phyloP scores from a whole-genome alignment of 2,888 invertebrate genomes.

The Spatulosminthurus flaviceps region DNA sequence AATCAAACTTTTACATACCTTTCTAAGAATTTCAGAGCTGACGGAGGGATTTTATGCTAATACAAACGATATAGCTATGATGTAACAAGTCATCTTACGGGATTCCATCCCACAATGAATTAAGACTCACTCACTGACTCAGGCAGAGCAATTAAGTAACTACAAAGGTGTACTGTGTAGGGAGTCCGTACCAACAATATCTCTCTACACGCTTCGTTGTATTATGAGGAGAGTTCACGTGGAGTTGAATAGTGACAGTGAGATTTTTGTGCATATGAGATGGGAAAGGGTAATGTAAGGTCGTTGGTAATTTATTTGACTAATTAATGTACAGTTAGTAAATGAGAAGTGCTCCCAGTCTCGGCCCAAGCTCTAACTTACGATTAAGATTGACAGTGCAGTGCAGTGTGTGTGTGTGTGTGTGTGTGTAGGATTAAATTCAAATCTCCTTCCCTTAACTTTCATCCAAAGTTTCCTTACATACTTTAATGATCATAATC shows the following conservation, averaged over 20 bases:
- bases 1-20: too few species aligned
- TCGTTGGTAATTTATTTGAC: constrained; percentile 1
- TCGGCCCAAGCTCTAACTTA: neutral
- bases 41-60: too few species aligned
- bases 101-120: too few species aligned
- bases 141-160: too few species aligned
- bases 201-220: too few species aligned
- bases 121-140: too few species aligned
- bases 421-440: constrained; percentile 18
- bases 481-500: constrained; percentile 4
- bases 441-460: neutral
- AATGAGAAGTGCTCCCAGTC: constrained; percentile 2
- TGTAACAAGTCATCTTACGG: too few species aligned
- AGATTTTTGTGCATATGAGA: neutral
- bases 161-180: too few species aligned
- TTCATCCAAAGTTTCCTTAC: neutral
- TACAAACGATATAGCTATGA: too few species aligned
- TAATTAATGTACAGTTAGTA: constrained; percentile 18
- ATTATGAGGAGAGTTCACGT: neutral
- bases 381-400: neutral
- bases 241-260: constrained; percentile 3
- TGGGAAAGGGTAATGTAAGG: neutral
- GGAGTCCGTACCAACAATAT: too few species aligned
- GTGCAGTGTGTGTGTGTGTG: too few species aligned
- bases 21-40: too few species aligned